phyloP scores from a whole-genome alignment of 1,140 invertebrate species.

The Anastrepha ludens region DNA sequence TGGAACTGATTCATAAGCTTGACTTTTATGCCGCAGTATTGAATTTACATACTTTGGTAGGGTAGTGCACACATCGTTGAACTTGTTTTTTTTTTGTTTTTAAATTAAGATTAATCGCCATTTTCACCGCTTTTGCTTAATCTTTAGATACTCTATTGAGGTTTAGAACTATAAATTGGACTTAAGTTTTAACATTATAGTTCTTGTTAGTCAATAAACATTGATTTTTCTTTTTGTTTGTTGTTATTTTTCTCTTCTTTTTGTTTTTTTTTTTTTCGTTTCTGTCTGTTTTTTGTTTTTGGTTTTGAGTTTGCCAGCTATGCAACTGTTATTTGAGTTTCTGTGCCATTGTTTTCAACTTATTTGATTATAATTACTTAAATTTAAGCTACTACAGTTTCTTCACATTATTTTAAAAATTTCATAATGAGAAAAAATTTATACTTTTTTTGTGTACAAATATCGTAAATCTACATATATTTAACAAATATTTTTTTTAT shows the following conservation, averaged over 20 bases:
- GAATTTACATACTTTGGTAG: too few species aligned
- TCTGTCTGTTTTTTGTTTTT: neutral
- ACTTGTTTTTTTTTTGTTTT: too few species aligned
- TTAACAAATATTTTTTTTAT: neutral
- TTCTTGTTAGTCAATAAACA: too few species aligned
- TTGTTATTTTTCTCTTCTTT: neutral
- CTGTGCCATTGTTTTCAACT: neutral
- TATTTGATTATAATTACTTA: neutral
- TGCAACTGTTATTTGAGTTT: neutral
- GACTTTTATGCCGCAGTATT: too few species aligned
- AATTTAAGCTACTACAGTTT: neutral
- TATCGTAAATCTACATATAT: neutral
- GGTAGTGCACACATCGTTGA: too few species aligned
- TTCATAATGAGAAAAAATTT: neutral
- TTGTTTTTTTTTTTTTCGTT: neutral
- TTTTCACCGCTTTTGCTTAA: too few species aligned
- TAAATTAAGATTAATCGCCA: too few species aligned
- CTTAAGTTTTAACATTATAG: neutral
- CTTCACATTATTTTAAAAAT: neutral
- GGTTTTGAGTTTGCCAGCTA: neutral
- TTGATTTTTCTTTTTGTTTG: too few species aligned
- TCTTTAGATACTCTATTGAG: neutral
- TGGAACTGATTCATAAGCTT: too few species aligned
- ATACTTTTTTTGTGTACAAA: slow-evolving; percentile 9
- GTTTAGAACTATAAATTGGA: neutral